phyloP scores from a whole-genome alignment of 1,140 invertebrate species.

The Drosophila simulans region DNA sequence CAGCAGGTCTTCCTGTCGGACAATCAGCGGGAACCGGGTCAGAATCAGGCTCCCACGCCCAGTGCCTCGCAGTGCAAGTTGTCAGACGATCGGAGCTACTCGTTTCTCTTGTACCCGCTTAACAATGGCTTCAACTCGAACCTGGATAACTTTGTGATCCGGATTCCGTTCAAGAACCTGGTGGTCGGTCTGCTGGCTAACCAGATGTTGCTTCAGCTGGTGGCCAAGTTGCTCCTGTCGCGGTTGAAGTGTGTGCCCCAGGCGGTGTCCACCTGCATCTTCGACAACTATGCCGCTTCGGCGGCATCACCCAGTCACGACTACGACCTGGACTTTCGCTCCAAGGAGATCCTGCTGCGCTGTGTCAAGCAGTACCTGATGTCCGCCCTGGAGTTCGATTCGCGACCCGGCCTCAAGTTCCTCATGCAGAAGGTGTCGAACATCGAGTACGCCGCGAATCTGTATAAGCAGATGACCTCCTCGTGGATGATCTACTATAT shows the following conservation, averaged over 20 bases:
- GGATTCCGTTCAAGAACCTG: conserved; percentile 93
- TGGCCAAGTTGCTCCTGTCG: conserved; percentile 93
- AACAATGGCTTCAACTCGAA: conserved; percentile 89
- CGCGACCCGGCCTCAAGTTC: conserved; percentile 95
- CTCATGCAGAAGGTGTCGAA: conserved; percentile 96
- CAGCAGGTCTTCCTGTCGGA: conserved; percentile 91
- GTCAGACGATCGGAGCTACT: conserved; percentile 93
- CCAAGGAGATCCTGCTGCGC: conserved; percentile 87
- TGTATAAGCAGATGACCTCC: conserved; percentile 96
- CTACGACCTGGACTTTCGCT: conserved; percentile 86
- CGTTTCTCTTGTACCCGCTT: conserved; percentile 94
- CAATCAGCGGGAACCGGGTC: conserved; percentile 79
- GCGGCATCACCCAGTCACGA: conserved; percentile 85
- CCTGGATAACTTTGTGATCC: conserved; percentile 91
- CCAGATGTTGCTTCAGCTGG: conserved; percentile 95
- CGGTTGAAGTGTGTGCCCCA: conserved; percentile 85
- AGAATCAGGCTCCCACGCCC: conserved; percentile 38
- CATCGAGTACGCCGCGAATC: conserved; percentile 94
- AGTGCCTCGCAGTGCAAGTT: conserved; percentile 65
- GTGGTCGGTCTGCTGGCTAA: conserved; percentile 95
- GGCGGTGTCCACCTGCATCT: conserved; percentile 83
- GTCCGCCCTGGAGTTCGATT: conserved; percentile 93
- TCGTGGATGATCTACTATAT: conserved; percentile 96
- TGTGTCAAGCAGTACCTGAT: conserved; percentile 92
- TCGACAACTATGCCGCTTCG: conserved; percentile 83